These are phyloP conservation scores for Polydrusus tereticollis DNA, from an alignment of 2,888 invertebrate species.

Conservation along the genomic window DNA sequence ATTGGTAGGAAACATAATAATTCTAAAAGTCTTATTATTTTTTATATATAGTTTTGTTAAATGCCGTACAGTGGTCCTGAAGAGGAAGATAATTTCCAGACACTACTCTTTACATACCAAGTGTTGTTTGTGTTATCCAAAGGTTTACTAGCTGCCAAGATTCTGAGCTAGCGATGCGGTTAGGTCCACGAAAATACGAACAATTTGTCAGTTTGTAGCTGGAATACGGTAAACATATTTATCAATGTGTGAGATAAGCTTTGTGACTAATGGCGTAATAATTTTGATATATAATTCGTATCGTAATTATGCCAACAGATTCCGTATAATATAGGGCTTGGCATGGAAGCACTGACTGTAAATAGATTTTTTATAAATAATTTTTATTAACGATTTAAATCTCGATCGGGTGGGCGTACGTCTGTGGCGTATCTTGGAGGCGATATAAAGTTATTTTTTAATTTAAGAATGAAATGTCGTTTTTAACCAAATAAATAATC, in stretches of 20 bases:
- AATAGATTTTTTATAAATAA: constrained; percentile 1
- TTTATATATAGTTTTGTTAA: too few species aligned
- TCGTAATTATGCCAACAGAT: constrained; percentile 10
- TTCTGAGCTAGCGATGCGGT: background rate
- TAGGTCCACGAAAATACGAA: constrained; percentile 2
- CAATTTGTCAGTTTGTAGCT: constrained; percentile 9
- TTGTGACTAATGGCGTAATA: constrained; percentile 24
- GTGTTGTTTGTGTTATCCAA: background rate
- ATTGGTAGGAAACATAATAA: too few species aligned
- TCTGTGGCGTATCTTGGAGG: background rate
- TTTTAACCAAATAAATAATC: too few species aligned
- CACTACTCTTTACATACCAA: background rate
- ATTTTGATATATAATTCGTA: constrained; percentile 24
- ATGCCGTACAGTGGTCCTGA: too few species aligned
- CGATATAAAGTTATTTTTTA: background rate
- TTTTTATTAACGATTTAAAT: background rate
- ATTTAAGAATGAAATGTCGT: too few species aligned
- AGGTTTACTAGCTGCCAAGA: constrained; percentile 11
- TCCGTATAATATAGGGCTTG: background rate
- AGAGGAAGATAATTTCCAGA: background rate
- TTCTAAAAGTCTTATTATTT: too few species aligned
- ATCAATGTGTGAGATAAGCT: constrained; percentile 20
- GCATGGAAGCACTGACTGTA: background rate
- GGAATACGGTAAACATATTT: constrained; percentile 16
- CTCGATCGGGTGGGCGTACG: background rate